These are phyloP conservation scores for Sipha maydis DNA, from an alignment of 2,888 invertebrate genomes.

Conservation along the genomic window DNA sequence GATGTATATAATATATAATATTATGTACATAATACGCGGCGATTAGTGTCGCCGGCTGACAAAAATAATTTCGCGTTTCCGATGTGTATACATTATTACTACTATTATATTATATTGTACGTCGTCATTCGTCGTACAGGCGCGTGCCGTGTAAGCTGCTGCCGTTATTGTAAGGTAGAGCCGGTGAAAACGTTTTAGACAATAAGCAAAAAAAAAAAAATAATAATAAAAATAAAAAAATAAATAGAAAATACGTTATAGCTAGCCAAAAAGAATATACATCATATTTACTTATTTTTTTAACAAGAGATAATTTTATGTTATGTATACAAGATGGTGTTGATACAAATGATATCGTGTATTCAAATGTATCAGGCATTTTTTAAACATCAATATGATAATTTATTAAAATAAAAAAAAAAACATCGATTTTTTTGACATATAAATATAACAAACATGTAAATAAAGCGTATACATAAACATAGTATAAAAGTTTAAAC, in stretches of 20 bases:
- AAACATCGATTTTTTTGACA: too few relatives aligned
- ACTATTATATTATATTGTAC: not conserved
- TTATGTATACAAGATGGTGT: not conserved
- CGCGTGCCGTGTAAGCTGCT: not conserved
- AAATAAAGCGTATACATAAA: too few relatives aligned
- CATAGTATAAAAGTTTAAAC: too few relatives aligned
- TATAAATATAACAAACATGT: too few relatives aligned
- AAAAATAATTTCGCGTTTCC: constrained; percentile 1
- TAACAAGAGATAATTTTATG: not conserved
- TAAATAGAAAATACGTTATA: not conserved
- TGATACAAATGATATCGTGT: not conserved
- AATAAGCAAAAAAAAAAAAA: not conserved
- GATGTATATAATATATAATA: not conserved
- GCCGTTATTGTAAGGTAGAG: not conserved
- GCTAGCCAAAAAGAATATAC: not conserved
- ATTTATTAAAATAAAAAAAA: too few relatives aligned
- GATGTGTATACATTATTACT: not conserved
- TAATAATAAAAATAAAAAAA: not conserved
- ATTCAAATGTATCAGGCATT: too few relatives aligned
- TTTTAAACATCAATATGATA: too few relatives aligned
- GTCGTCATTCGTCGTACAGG: not conserved
- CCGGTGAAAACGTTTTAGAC: constrained; percentile 11
- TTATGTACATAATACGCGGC: not conserved
- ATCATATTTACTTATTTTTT: not conserved
- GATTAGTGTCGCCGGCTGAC: not conserved